Percentiles rank a stretch among this genome's conserved stretches.
Evolutionary conservation across 2,113 vertebrate species (phyloP).

Genomic region (Ibidorhyncha struthersii): DNA sequence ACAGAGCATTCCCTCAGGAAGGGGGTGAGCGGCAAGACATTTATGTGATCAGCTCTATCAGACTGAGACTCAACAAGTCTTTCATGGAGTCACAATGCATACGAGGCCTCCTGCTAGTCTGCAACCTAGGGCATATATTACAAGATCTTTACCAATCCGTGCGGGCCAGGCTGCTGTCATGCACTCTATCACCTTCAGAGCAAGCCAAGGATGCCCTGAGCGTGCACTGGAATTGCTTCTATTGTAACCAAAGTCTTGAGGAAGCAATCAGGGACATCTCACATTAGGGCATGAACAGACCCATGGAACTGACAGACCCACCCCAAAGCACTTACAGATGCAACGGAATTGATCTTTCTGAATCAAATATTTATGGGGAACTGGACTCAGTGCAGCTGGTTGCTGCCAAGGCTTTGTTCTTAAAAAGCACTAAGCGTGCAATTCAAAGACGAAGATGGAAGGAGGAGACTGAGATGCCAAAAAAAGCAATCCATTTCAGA

Average conservation of each 20-base stretch:
- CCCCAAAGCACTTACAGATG: not conserved
- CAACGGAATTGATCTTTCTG: not conserved
- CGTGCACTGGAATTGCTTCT: not conserved
- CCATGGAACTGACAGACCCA: not conserved
- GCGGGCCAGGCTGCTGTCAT: not conserved
- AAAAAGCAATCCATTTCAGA: not conserved
- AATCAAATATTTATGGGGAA: constrained; percentile 43
- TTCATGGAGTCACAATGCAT: not conserved
- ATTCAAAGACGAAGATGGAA: not conserved
- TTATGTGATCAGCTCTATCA: not conserved
- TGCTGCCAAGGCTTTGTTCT: not conserved
- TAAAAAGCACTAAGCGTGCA: constrained; percentile 29
- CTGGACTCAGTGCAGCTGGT: not conserved
- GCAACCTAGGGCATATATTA: not conserved
- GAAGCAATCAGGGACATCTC: not conserved
- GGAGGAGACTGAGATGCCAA: not conserved
- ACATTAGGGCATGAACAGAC: not conserved
- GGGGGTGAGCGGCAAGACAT: not conserved
- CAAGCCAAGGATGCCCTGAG: not conserved
- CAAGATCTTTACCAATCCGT: not conserved
- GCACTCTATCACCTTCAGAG: not conserved
- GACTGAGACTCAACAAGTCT: not conserved
- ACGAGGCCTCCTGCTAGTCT: not conserved
- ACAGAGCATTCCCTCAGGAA: not conserved
- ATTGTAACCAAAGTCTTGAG: not conserved